Evolutionary conservation across 2,797 vertebrate genomes (phyloP).

Genomic region (Micropoecilia bifurca): DNA sequence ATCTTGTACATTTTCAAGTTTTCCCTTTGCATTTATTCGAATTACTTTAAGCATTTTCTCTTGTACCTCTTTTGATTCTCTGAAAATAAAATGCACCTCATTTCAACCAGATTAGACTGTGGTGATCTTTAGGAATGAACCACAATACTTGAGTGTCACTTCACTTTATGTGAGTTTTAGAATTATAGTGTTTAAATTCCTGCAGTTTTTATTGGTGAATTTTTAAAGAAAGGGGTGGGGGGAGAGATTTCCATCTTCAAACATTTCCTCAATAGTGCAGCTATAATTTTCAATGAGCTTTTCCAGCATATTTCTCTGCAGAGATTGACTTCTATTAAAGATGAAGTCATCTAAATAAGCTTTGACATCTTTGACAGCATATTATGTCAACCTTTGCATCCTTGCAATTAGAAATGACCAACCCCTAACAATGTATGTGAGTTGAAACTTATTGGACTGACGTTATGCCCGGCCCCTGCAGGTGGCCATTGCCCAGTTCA

Average conservation of each 20-base stretch:
- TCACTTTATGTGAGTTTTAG: neutral
- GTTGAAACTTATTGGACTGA: neutral
- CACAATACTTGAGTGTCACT: neutral
- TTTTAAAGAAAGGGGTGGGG: too few relatives aligned
- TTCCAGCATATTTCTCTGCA: neutral
- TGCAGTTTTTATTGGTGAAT: neutral
- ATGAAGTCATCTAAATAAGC: neutral
- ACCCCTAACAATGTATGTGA: neutral
- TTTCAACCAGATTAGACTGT: neutral
- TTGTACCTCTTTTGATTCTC: neutral
- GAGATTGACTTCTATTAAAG: neutral
- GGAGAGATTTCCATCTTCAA: neutral
- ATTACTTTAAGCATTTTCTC: neutral
- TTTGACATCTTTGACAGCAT: neutral
- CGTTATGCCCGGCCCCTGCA: conserved; percentile 46
- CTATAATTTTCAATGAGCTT: neutral
- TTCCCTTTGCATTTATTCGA: neutral
- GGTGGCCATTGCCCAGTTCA: conserved; percentile 96
- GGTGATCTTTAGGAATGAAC: neutral
- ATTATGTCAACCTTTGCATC: neutral
- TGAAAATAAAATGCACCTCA: neutral
- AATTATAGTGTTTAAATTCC: neutral
- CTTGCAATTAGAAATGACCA: neutral
- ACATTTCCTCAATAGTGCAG: neutral
- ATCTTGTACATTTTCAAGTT: neutral